Conservation (phyloP, 2,113 vertebrate genomes). For the Chloropsis hardwickii region DNA sequence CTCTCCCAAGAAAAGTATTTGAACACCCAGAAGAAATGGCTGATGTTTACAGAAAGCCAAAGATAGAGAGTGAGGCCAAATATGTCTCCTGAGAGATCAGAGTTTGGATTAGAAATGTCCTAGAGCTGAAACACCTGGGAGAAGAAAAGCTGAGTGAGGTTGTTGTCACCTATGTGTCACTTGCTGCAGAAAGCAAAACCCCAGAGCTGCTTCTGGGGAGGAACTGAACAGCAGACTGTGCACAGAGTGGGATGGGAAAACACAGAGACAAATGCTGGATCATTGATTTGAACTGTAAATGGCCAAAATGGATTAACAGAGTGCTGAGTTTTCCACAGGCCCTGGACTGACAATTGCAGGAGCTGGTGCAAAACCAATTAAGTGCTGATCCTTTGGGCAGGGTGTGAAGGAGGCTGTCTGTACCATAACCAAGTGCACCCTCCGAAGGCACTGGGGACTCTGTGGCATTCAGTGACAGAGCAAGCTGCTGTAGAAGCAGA, state of each 20-base stretch:
- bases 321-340: not conserved
- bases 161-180: not conserved
- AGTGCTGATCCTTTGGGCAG: fast-evolving
- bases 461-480: not conserved
- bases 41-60: not conserved
- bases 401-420: not conserved
- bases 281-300: not conserved
- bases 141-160: not conserved
- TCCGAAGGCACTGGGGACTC: not conserved
- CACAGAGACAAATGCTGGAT: not conserved
- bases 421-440: not conserved
- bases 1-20: not conserved
- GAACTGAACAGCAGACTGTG: not conserved
- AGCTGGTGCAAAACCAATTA: not conserved
- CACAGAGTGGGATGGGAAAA: not conserved
- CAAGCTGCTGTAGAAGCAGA: not conserved
- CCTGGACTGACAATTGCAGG: not conserved
- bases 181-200: not conserved
- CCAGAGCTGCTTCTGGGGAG: not conserved
- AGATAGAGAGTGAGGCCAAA: not conserved
- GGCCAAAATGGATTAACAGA: not conserved
- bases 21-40: not conserved
- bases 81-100: not conserved
- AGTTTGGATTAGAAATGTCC: not conserved
- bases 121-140: not conserved